Evolutionary conservation across 2,888 invertebrate species (phyloP), one percentile per base, ranked within the genome.

Genomic region (Rosalia funebris): DNA sequence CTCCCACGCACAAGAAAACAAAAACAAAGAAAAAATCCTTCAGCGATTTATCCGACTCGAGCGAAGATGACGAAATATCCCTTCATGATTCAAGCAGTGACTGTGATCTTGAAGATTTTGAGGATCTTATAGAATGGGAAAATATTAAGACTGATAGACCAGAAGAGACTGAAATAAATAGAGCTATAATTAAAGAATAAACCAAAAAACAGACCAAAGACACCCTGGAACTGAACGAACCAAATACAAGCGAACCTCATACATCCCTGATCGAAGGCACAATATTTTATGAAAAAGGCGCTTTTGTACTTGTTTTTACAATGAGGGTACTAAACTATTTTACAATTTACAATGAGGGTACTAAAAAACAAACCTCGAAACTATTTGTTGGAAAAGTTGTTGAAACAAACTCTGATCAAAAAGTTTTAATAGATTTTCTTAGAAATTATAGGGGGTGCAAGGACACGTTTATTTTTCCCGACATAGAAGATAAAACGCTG

Each of bases 121-220:
- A 39, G 7, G 7, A 39, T 14, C 39, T 39, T 39, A 39, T 14
- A 39, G 39, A 39, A 39, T 39, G 39, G n/a, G 12, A 39, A 39
- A 39, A 11, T 39, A 39, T 14, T 39, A 14, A 39, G 39, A 39
- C 39, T 14, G 39, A 64, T 60, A 1, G 3, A 7, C 4, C 25
- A 25, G 4, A 25, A 25, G 25, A 3, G 25, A 25, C 25, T 25
- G 25, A 25, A 25, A 25, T 25, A 25, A 25, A 25, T 25, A 7
- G 4, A 25, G 25, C 3, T 25, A 25, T 3, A 25, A 25, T 25
- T n/a, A n/a, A n/a, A n/a, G n/a, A 7, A 25, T 25, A 25, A 7
- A 25, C 25, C 25, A 7, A 25, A 3, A 25, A 25, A 25, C 25
- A 3, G 25, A 25, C 25, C 25, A 25, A 25, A 25, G 25, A 25